Evolutionary conservation across 2,888 invertebrate genomes (phyloP), one percentile per base, ranked within the genome.

Genomic region (Scelioninae gen. 1): DNA sequence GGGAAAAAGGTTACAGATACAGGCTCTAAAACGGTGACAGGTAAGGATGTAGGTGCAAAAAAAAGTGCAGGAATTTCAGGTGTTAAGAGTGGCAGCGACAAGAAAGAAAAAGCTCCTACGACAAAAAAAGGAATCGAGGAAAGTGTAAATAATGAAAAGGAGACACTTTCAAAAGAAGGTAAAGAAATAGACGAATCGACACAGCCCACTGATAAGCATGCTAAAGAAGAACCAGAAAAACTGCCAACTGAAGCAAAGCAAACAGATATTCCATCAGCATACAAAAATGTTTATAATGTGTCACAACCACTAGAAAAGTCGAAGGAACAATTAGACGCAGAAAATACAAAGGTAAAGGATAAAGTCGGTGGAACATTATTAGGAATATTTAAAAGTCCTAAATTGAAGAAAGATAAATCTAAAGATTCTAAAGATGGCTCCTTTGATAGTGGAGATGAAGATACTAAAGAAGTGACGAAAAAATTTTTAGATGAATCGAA

Each of bases 161-260:
- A 68, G 13, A 72, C 34, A n/a, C n/a, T n/a, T n/a, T n/a, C n/a
- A n/a, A 94, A 92, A 65, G 94, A 94, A 81, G 94, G 94, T 32
- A 94, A 93, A 85, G 94, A 94, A 87, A 90, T 94, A 34, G 94
- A 94, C 10, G 94, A 94, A 87, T 91, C 93, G 43, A 93, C 93
- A 0, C 92, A 93, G 92, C 93, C 45, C 92, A 92, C 56, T 23
- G 58, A 56, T 2, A 74, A 71, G 60, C 82, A 87, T 15, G 5
- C 38, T 0, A 87, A 86, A 79, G 69, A 58, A 71, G 63, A 81
- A 9, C 81, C 82, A 53, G 66, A 82, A 8, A 85, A 88, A 15
- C 76, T n/a, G n/a, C n/a, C 74, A 0, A 55, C 16, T 0, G 34
- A 32, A 15, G 63, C 63, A 29, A 56, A 85, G 47, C 89, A 91